Base-by-base conservation (phyloP, 2,113 vertebrate species). In the Salvator merianae region DNA sequence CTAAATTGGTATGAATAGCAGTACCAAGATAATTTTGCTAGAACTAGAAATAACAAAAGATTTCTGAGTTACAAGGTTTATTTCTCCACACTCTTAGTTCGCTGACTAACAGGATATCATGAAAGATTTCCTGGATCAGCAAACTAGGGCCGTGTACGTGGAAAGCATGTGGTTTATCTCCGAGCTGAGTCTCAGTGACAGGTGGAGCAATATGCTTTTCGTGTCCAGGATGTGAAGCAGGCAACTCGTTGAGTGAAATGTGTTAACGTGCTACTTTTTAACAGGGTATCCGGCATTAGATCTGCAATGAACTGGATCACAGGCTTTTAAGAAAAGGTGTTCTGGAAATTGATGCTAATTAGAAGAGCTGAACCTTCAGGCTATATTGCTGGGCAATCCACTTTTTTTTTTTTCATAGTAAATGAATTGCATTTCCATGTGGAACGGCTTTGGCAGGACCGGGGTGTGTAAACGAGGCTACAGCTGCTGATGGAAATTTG, bases 1-100 rank as follows among this genome's bases (percentile, higher is more conserved):
- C 68, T 69, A 69, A 69, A 69, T 69, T 34, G 16, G 32, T 69
- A 18, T 84, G 4, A 88, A 63, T 89, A 82, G 82, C 38, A 24
- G 78, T 12, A 71, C 85, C 81, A 77, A 72, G 53, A 66, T 75
- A 12, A 69, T 73, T 80, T 34, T 79, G 77, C 72, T n/a, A 69
- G 32, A 20, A 34, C 84, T 79, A 90, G 2, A 38, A 82, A 87
- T 84, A 79, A 74, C 26, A 71, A 53, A 53, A 81, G 62, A 87
- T 63, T 53, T 82, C 26, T 84, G 89, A 83, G 85, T 83, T 66
- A 30, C 32, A 36, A 7, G 63, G 34, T 53, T 32, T 32, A 77
- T 32, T 62, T 34, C 32, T 62, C 53, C 53, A 62, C 5, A 32
- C 53, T 77, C 32, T 62, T 32, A 38, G 32, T 20, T 34, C 3